Evolutionary conservation across 2,113 vertebrate genomes (phyloP).

Genomic region (Tonatia bakeri): DNA sequence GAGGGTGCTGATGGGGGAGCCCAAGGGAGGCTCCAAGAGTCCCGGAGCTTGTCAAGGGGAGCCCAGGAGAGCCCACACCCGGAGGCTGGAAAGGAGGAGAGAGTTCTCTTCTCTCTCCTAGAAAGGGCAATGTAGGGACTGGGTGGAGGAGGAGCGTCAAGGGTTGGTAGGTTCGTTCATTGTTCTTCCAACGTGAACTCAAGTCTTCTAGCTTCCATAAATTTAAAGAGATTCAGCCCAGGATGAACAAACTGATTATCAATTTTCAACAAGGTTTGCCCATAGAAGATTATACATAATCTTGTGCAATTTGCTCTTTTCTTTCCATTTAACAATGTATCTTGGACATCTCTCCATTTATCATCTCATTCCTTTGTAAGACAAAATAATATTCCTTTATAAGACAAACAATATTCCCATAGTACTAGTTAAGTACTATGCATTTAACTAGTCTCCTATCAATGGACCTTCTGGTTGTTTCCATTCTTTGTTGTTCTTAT

Average conservation of each 20-base stretch:
- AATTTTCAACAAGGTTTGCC: constrained; percentile 28
- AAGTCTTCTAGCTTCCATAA: neutral
- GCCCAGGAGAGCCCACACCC: too few relatives aligned
- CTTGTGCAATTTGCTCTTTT: neutral
- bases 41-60: neutral
- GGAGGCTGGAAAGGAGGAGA: neutral
- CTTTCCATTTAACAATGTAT: neutral
- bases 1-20: neutral
- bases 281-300: constrained; percentile 11
- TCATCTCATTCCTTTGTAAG: neutral
- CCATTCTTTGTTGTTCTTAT: neutral
- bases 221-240: constrained; percentile 6
- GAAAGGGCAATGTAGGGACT: neutral
- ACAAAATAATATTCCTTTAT: constrained; percentile 30
- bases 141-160: too few relatives aligned
- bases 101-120: too few relatives aligned
- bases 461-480: neutral
- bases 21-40: neutral
- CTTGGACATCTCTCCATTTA: neutral
- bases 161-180: neutral
- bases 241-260: constrained; percentile 27
- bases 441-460: neutral
- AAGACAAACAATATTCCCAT: neutral
- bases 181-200: constrained; percentile 8
- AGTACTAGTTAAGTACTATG: neutral